Evolutionary conservation across 2,113 vertebrate species (phyloP), one percentile per base, ranked within the genome.

Genomic region (Lipophrys pholis): DNA sequence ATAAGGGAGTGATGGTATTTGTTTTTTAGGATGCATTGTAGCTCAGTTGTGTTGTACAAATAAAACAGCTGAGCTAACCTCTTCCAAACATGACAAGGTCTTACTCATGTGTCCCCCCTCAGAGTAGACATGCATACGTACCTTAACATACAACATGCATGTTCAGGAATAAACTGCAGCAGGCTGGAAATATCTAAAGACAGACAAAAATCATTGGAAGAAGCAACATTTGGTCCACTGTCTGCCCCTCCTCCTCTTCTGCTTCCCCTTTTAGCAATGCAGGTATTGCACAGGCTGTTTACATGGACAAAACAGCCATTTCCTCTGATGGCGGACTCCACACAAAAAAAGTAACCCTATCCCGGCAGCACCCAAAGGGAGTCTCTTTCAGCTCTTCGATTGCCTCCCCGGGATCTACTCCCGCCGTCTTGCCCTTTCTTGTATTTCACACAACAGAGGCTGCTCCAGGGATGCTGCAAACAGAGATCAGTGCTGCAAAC

Each of bases 381-480:
- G 82, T 68, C 78, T 74, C 56, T 55, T 73, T 61, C 55, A 14
- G 73, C 66, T 86, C 67, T 76, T 51, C 43, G 39, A 49, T 67
- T 45, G 50, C 56, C 74, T 83, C 54, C 53, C 21, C 45, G 80
- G 69, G 53, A 83, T 71, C 52, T 62, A 54, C 71, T 80, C 70
- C 78, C 76, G 80, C 60, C 53, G 68, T 86, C 83, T 81, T 73
- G 73, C 65, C 80, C 84, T 90, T 86, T 89, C 83, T 89, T 90
- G 79, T 87, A 75, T 85, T 89, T 90, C 69, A 87, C 83, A 89
- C 78, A 90, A 79, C 86, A 92, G 73, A 82, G 79, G 73, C 88
- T 85, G 75, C 88, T 90, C 64, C 73, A 84, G 72, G 84, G 92
- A 94, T 92, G 91, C 93, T 92, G 90, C 90, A 91, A 89, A 82